Percentiles rank a stretch among this genome's conserved stretches.
These are phyloP conservation scores for Spea hammondii DNA, from an alignment of 2,797 vertebrate species.

Conservation along the genomic window DNA sequence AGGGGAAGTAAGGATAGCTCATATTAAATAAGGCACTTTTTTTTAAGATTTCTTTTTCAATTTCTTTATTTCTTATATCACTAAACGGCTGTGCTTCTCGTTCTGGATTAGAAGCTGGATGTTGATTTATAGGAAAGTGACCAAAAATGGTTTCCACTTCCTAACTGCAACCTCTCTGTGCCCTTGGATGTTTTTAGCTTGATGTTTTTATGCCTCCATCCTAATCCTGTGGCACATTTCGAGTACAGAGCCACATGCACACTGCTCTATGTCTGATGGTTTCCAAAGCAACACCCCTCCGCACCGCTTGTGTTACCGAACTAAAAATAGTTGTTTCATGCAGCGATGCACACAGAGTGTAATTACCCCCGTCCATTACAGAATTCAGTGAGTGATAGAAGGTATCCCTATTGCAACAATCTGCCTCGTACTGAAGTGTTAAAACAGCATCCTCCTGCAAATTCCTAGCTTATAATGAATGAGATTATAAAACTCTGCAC, in stretches of 20 bases:
- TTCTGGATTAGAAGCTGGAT: too few relatives aligned
- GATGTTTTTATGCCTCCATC: constrained; percentile 54
- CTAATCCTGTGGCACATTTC: constrained; percentile 54
- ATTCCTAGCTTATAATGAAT: constrained; percentile 62
- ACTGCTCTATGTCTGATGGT: constrained; percentile 65
- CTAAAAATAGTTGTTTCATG: constrained; percentile 65
- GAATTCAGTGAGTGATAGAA: constrained; percentile 60
- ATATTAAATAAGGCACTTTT: too few relatives aligned
- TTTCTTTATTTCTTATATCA: too few relatives aligned
- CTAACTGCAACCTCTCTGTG: constrained; percentile 43
- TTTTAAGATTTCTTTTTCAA: too few relatives aligned
- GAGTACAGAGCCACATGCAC: constrained; percentile 63
- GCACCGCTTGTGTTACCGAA: constrained; percentile 65
- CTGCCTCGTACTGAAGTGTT: constrained; percentile 57
- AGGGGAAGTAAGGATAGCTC: too few relatives aligned
- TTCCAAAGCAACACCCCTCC: constrained; percentile 66
- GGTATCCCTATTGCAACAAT: constrained; percentile 64
- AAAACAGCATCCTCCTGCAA: constrained; percentile 58
- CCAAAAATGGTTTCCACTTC: neutral
- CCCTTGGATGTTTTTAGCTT: constrained; percentile 59
- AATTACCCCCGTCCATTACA: constrained; percentile 66
- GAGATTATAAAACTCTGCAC: constrained; percentile 55
- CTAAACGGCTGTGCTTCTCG: too few relatives aligned
- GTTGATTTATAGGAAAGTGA: neutral
- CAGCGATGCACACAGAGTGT: constrained; percentile 63